These are phyloP conservation scores for Lagopus muta DNA, from an alignment of 2,113 vertebrate species.

Conservation along the genomic window DNA sequence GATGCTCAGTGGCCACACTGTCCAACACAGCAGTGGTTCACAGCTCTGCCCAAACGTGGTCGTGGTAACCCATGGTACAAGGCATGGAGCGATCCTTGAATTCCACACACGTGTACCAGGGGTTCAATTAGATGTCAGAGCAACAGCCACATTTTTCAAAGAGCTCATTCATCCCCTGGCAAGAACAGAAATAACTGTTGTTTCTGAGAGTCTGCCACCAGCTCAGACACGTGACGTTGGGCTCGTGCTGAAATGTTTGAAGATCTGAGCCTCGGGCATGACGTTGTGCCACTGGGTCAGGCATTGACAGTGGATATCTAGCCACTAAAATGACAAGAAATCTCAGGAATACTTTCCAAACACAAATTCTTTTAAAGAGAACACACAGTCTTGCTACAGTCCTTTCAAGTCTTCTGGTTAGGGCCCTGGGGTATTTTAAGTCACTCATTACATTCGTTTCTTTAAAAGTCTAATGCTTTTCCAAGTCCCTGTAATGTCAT, in stretches of 20 bases:
- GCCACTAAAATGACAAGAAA: not conserved
- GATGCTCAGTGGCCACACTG: not conserved
- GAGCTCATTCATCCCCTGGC: not conserved
- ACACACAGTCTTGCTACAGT: not conserved
- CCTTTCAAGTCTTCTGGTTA: not conserved
- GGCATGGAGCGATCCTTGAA: not conserved
- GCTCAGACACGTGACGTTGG: not conserved
- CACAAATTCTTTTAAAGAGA: not conserved
- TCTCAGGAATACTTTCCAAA: not conserved
- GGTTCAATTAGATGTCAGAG: not conserved
- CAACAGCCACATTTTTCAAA: not conserved
- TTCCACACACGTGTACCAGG: not conserved
- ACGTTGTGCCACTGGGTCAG: not conserved
- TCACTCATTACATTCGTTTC: not conserved
- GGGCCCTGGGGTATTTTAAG: not conserved
- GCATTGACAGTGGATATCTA: not conserved
- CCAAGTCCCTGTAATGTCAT: not conserved
- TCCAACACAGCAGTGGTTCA: rapidly evolving
- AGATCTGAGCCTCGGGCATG: not conserved
- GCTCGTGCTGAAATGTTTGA: not conserved
- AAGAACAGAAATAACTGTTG: not conserved
- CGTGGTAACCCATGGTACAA: not conserved
- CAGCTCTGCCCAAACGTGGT: not conserved
- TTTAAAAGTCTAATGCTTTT: not conserved
- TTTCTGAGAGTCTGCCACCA: not conserved